Evolutionary conservation across 2,797 vertebrate species (phyloP).

Genomic region (Gephyroberyx darwinii): DNA sequence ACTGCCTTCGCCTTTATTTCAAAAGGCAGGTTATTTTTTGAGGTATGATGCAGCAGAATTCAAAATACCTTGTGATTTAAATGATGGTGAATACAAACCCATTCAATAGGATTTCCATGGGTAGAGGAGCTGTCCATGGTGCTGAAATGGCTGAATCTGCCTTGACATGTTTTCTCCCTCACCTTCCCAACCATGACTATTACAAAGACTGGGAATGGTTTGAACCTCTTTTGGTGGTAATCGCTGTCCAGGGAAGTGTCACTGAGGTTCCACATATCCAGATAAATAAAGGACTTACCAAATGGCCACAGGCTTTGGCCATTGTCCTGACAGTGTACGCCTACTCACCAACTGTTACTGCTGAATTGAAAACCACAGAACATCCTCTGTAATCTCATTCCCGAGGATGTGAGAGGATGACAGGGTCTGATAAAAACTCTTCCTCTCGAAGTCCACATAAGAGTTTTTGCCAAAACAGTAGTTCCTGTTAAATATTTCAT

Average conservation of each 20-base stretch:
- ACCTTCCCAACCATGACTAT: slow-evolving; percentile 5
- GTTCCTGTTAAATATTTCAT: not conserved
- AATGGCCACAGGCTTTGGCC: slow-evolving; percentile 38
- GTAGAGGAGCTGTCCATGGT: slow-evolving; percentile 21
- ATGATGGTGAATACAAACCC: slow-evolving; percentile 36
- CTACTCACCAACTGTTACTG: slow-evolving; percentile 61
- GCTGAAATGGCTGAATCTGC: slow-evolving; percentile 26
- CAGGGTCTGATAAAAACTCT: no score
- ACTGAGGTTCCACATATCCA: slow-evolving; percentile 34
- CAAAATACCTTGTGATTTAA: slow-evolving; percentile 4
- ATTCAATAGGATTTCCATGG: slow-evolving; percentile 30
- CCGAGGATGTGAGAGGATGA: slow-evolving; percentile 25
- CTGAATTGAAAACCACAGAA: slow-evolving; percentile 50
- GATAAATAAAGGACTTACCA: slow-evolving; percentile 39
- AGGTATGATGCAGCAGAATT: slow-evolving; percentile 31
- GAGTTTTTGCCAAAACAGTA: not conserved
- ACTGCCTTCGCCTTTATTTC: slow-evolving; percentile 38
- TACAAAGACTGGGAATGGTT: slow-evolving; percentile 2
- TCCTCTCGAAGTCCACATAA: no score
- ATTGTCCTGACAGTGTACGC: slow-evolving; percentile 51
- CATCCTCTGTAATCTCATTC: slow-evolving; percentile 41
- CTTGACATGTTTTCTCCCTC: slow-evolving; percentile 8
- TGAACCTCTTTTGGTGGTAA: slow-evolving; percentile 22
- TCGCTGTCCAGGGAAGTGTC: slow-evolving; percentile 5
- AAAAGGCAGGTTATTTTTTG: slow-evolving; percentile 18